Evolutionary conservation across 2,113 vertebrate genomes (phyloP).

Genomic region (Climacteris rufus): DNA sequence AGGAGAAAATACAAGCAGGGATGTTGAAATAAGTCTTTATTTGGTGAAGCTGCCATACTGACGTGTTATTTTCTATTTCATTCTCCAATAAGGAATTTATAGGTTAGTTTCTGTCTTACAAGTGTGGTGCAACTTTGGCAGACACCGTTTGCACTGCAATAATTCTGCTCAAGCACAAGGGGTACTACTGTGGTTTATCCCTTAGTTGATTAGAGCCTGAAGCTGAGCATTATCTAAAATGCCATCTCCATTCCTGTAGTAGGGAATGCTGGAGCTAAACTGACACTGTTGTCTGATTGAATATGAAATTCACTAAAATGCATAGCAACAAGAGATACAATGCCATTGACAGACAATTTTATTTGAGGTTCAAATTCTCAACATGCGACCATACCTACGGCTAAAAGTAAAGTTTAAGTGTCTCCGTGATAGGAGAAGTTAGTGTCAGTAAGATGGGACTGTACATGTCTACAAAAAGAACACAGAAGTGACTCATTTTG

Average conservation of each 20-base stretch:
- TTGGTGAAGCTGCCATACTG: neutral
- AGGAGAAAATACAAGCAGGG: neutral
- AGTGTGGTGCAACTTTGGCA: neutral
- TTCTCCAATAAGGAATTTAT: neutral
- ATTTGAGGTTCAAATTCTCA: neutral
- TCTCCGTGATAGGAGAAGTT: neutral
- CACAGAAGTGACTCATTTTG: neutral
- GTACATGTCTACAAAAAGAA: neutral
- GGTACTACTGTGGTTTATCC: neutral
- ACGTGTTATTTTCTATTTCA: neutral
- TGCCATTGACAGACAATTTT: neutral
- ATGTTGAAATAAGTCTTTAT: neutral
- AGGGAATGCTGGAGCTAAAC: neutral
- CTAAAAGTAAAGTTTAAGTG: neutral
- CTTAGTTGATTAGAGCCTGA: neutral
- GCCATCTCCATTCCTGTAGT: neutral
- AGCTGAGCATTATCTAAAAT: neutral
- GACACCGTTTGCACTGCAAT: fast-evolving
- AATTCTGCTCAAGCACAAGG: neutral
- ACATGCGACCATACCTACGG: neutral
- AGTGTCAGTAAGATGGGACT: neutral
- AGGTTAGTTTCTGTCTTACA: neutral
- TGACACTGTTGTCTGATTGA: neutral
- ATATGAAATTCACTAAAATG: neutral
- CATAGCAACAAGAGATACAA: neutral